Percentiles rank a stretch among this genome's conserved stretches.
Evolutionary conservation across 92 coral and sea anemone species (phyloP).

Genomic region (Epizoanthus ramosus): DNA sequence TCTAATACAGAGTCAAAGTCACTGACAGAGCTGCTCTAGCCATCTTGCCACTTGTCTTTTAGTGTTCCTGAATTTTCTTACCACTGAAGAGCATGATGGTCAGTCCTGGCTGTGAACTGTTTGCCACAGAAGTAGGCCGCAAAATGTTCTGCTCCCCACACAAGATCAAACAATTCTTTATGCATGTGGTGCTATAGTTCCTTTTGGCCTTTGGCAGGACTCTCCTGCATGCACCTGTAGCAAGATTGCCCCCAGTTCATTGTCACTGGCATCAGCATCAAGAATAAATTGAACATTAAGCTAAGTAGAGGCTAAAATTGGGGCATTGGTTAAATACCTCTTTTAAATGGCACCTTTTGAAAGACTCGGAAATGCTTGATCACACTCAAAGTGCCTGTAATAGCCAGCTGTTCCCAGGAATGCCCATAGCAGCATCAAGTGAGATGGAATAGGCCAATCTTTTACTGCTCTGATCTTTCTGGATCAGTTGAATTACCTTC

Average conservation of each 20-base stretch:
- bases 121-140: not conserved
- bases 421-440: conserved; percentile 17
- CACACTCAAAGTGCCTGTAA: too few relatives aligned
- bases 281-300: conserved; percentile 25
- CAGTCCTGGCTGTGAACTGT: conserved; percentile 23
- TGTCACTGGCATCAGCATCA: conserved; percentile 40
- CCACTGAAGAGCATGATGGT: conserved; percentile 36
- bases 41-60: not conserved
- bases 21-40: too few relatives aligned
- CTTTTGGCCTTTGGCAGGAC: too few relatives aligned
- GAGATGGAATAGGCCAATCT: not conserved
- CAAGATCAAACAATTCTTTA: too few relatives aligned
- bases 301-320: conserved; percentile 8
- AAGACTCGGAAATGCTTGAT: conserved; percentile 31
- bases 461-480: conserved; percentile 32
- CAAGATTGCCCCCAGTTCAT: conserved; percentile 27
- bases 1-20: too few relatives aligned
- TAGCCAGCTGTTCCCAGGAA: too few relatives aligned
- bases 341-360: too few relatives aligned
- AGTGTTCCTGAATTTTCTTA: conserved; percentile 17
- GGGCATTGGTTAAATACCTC: not conserved
- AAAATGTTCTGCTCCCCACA: too few relatives aligned
- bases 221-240: not conserved
- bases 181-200: too few relatives aligned
- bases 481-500: conserved; percentile 39